Evolutionary conservation across 2,888 invertebrate genomes (phyloP).

Genomic region (Lordiphosa fenestrarum): DNA sequence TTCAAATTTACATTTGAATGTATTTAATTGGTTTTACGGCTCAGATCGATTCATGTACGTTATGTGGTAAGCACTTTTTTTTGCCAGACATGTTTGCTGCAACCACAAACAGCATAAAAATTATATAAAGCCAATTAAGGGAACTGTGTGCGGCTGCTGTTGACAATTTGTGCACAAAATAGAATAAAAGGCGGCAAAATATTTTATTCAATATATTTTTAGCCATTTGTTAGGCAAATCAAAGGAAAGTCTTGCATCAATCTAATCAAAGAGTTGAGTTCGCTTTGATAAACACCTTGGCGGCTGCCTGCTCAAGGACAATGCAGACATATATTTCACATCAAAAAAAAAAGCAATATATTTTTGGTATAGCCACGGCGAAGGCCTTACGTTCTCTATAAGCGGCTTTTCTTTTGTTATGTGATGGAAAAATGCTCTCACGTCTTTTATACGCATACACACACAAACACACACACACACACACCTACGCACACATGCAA

Average conservation of each 20-base stretch:
- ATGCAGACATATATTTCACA: constrained; percentile 22
- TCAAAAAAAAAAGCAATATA: constrained; percentile 39
- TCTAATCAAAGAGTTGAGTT: constrained; percentile 35
- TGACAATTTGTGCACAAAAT: constrained; percentile 23
- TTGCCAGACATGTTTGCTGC: constrained; percentile 20
- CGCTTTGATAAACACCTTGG: constrained; percentile 40
- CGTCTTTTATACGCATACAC: constrained; percentile 17
- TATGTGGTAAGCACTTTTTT: constrained; percentile 14
- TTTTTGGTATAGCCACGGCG: constrained; percentile 10
- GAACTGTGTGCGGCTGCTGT: constrained; percentile 26
- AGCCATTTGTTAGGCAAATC: background rate
- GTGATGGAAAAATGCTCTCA: constrained; percentile 33
- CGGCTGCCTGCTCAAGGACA: constrained; percentile 1
- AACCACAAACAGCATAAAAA: constrained; percentile 35
- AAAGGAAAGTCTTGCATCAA: constrained; percentile 15
- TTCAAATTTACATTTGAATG: constrained; percentile 33
- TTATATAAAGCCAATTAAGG: constrained; percentile 55
- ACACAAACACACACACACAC: too few relatives aligned
- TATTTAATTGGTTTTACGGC: constrained; percentile 48
- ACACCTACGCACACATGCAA: background rate
- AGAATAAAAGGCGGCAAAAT: background rate
- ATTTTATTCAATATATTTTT: background rate
- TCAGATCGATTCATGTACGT: constrained; percentile 5
- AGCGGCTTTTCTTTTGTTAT: constrained; percentile 64
- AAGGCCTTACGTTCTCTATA: constrained; percentile 34